Conservation (phyloP, 1,140 invertebrate genomes). For the Cydia amplana region DNA sequence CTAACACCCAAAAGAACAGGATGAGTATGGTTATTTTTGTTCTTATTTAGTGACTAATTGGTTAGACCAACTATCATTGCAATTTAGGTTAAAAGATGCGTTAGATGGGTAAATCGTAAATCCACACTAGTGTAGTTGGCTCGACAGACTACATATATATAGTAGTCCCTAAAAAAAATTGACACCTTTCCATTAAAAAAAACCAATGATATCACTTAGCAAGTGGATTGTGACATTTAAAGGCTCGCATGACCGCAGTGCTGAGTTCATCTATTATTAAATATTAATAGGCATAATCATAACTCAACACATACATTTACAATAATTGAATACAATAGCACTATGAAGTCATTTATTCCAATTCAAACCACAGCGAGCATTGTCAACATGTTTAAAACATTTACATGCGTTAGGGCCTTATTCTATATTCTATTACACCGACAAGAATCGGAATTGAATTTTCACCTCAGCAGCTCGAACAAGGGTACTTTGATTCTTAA, state of each 20-base stretch:
- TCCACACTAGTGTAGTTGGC: too few relatives aligned
- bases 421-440: not conserved
- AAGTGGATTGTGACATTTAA: not conserved
- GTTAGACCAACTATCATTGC: too few relatives aligned
- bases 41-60: too few relatives aligned
- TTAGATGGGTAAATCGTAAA: too few relatives aligned
- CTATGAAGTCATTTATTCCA: conserved; percentile 30
- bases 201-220: not conserved
- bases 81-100: too few relatives aligned
- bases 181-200: not conserved
- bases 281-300: conserved; percentile 14
- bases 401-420: not conserved
- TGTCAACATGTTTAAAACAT: conserved; percentile 15
- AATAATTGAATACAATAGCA: conserved; percentile 26
- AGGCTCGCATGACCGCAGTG: not conserved
- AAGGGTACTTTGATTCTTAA: too few relatives aligned
- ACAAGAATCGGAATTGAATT: not conserved
- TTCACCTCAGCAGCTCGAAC: too few relatives aligned
- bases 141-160: too few relatives aligned
- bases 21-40: too few relatives aligned
- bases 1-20: too few relatives aligned
- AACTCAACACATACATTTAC: conserved; percentile 5
- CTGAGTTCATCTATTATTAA: not conserved
- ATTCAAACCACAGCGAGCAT: conserved; percentile 9
- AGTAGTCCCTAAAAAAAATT: too few relatives aligned